Evolutionary conservation across 2,113 vertebrate genomes (phyloP).

Genomic region (Labeo catla): DNA sequence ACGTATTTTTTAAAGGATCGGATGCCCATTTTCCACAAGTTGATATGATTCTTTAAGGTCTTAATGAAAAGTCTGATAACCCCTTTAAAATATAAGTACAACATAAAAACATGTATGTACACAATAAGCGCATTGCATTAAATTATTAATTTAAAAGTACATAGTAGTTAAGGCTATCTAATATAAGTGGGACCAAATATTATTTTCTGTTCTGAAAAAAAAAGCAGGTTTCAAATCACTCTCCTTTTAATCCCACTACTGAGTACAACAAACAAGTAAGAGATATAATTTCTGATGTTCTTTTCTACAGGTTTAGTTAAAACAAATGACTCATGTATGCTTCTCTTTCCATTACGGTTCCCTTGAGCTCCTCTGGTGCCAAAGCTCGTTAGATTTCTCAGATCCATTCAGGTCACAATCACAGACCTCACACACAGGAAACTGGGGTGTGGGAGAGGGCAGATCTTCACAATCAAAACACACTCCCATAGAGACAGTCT

Average conservation of each 20-base stretch:
- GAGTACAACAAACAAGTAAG: not conserved
- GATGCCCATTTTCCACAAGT: too few species aligned
- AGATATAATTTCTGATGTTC: not conserved
- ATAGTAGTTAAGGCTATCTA: too few species aligned
- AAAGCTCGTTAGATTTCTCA: not conserved
- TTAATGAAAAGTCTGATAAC: too few species aligned
- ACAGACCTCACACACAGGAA: slow-evolving; percentile 26
- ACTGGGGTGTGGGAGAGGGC: slow-evolving; percentile 29
- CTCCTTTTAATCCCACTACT: not conserved
- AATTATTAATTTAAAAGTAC: too few species aligned
- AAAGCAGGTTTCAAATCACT: not conserved
- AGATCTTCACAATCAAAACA: slow-evolving; percentile 19
- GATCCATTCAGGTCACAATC: slow-evolving; percentile 20
- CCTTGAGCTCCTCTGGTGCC: not conserved
- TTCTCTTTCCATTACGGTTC: not conserved
- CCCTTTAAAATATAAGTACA: too few species aligned
- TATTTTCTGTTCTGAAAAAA: not conserved
- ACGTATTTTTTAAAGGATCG: too few species aligned
- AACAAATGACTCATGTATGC: not conserved
- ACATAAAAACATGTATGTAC: too few species aligned
- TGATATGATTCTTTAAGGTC: too few species aligned
- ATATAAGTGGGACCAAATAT: too few species aligned
- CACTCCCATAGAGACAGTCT: slow-evolving; percentile 24
- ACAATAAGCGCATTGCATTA: too few species aligned
- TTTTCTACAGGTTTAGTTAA: not conserved